Evolutionary conservation across 2,888 invertebrate species (phyloP).

Genomic region (Notodonta ziczac): DNA sequence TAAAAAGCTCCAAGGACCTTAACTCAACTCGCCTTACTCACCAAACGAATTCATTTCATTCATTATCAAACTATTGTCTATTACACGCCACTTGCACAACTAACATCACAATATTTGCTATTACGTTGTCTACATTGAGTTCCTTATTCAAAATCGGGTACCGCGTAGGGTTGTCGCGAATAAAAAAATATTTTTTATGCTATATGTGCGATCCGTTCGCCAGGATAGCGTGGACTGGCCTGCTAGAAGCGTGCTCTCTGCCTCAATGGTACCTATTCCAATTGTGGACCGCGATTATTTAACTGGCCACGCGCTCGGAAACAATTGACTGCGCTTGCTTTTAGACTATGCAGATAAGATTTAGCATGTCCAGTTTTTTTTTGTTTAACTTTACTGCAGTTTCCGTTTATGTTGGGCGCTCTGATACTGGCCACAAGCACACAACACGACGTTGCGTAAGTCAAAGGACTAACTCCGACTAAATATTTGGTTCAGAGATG

Average conservation of each 20-base stretch:
- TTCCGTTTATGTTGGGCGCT: no score
- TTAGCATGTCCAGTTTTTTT: slow-evolving; percentile 62
- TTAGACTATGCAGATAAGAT: slow-evolving; percentile 73
- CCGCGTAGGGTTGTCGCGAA: slow-evolving; percentile 46
- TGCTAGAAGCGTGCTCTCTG: slow-evolving; percentile 57
- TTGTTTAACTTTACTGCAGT: neutral
- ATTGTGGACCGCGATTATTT: slow-evolving; percentile 81
- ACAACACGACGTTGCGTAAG: no score
- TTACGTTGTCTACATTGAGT: slow-evolving; percentile 39
- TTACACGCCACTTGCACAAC: slow-evolving; percentile 37
- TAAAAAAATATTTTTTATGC: slow-evolving; percentile 24
- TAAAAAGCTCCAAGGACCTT: neutral
- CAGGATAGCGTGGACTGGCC: slow-evolving; percentile 75
- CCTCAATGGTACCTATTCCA: slow-evolving; percentile 73
- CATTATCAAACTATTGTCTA: slow-evolving; percentile 29
- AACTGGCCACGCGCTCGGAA: slow-evolving; percentile 82
- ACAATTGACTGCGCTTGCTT: slow-evolving; percentile 77
- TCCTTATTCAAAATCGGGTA: slow-evolving; percentile 24
- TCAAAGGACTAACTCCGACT: no score
- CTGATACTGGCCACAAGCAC: no score
- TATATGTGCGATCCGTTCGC: slow-evolving; percentile 69
- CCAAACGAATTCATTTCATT: slow-evolving; percentile 20
- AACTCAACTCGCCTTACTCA: slow-evolving; percentile 25
- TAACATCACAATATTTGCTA: slow-evolving; percentile 23
- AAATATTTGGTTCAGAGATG: no score